Evolutionary conservation across 2,888 invertebrate genomes (phyloP).

Genomic region (Ophion slaviceki): DNA sequence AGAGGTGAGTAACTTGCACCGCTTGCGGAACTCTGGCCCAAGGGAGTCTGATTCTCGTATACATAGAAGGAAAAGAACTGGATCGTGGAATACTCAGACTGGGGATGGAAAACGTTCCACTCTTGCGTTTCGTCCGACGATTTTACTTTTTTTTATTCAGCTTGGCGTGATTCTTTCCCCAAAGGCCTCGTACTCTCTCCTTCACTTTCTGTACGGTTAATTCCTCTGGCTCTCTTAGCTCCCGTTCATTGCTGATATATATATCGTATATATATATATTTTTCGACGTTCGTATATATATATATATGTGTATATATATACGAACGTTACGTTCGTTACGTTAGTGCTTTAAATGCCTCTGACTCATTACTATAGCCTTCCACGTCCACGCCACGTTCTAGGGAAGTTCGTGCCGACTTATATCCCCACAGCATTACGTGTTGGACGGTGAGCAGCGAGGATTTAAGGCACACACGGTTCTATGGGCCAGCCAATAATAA

Average conservation of each 20-base stretch:
- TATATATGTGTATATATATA: background rate
- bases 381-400: constrained; percentile 1
- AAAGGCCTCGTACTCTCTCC: background rate
- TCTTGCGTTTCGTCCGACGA: constrained; percentile 26
- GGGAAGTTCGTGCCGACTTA: constrained; percentile 37
- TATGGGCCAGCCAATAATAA: constrained; percentile 23
- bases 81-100: constrained; percentile 3
- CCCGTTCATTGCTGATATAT: background rate
- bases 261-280: background rate
- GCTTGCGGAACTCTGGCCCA: constrained; percentile 18
- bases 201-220: constrained; percentile 6
- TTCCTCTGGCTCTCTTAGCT: constrained; percentile 1
- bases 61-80: constrained; percentile 31
- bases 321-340: background rate
- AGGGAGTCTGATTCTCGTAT: constrained; percentile 37
- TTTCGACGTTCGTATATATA: no score
- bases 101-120: constrained; percentile 36
- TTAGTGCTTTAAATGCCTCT: constrained; percentile 6
- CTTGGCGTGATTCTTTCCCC: constrained; percentile 4
- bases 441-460: background rate
- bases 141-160: constrained; percentile 2
- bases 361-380: constrained; percentile 26
- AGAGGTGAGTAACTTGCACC: constrained; percentile 17
- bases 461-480: constrained; percentile 19
- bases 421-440: constrained; percentile 19